A percentile compares a stretch with the other conserved stretches of the same genome.
Conservation (phyloP, 2,888 invertebrate species). For the Marronus borbonicus region DNA sequence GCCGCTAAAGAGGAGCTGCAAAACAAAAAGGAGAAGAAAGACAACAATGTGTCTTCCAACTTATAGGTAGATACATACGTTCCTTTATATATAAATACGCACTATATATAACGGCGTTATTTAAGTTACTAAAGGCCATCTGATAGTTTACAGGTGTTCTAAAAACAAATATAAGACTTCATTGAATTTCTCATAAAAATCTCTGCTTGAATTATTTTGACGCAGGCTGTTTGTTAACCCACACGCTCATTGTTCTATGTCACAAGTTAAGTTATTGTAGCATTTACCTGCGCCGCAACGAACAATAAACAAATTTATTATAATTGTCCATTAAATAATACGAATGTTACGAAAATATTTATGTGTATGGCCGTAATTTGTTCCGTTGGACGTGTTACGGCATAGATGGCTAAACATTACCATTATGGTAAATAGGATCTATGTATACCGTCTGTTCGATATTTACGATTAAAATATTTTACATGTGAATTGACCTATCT, state of each 20-base stretch:
- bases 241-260: slow-evolving; percentile 57
- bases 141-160: slow-evolving; percentile 58
- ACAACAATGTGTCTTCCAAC: slow-evolving; percentile 35
- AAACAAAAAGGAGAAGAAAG: slow-evolving; percentile 23
- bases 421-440: slow-evolving; percentile 34
- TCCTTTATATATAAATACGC: slow-evolving; percentile 15
- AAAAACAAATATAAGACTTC: slow-evolving; percentile 58
- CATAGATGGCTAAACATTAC: slow-evolving; percentile 20
- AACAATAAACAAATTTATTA: slow-evolving; percentile 55
- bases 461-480: slow-evolving; percentile 30
- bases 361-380: slow-evolving; percentile 42
- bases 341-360: slow-evolving; percentile 45
- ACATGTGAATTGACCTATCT: slow-evolving; percentile 22
- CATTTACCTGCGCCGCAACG: slow-evolving; percentile 50
- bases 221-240: slow-evolving; percentile 56
- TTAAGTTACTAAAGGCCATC: slow-evolving; percentile 57
- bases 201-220: slow-evolving; percentile 57
- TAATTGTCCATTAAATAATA: slow-evolving; percentile 53
- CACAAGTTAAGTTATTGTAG: slow-evolving; percentile 54
- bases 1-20: slow-evolving; percentile 46
- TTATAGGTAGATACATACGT: slow-evolving; percentile 11
- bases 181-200: slow-evolving; percentile 58
- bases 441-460: slow-evolving; percentile 25
- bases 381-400: slow-evolving; percentile 28
- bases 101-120: slow-evolving; percentile 50